Evolutionary conservation across 1,140 invertebrate species (phyloP).

Genomic region (Harlomillsia oculata): DNA sequence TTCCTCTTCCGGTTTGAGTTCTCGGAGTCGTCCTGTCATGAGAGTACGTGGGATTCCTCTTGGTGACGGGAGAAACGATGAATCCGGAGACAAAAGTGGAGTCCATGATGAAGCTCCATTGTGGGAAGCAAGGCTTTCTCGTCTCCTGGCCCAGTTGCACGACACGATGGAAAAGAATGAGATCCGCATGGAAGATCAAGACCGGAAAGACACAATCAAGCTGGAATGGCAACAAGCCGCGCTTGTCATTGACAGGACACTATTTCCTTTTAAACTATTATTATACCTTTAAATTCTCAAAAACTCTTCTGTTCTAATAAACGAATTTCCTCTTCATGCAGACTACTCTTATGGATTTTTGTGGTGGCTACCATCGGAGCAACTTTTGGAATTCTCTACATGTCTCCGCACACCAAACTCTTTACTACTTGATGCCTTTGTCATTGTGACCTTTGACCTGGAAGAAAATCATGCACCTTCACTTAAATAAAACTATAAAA

Average conservation of each 20-base stretch:
- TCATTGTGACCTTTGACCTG: no score
- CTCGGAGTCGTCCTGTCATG: conserved; percentile 26
- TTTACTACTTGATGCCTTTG: conserved; percentile 37
- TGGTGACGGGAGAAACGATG: conserved; percentile 1
- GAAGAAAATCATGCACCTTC: no score
- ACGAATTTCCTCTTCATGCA: conserved; percentile 18
- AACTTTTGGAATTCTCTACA: conserved; percentile 43
- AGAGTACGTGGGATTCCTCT: conserved; percentile 25
- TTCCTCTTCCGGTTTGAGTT: not conserved
- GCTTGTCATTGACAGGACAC: conserved; percentile 47
- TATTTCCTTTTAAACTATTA: not conserved
- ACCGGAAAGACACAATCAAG: conserved; percentile 46
- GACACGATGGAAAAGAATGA: conserved; percentile 51
- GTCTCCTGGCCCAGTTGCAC: conserved; percentile 46
- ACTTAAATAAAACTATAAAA: no score
- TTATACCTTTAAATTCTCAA: not conserved
- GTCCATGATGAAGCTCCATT: not conserved
- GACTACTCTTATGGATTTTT: conserved; percentile 40
- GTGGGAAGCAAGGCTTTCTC: conserved; percentile 46
- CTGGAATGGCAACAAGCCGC: conserved; percentile 54
- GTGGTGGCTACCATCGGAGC: conserved; percentile 40
- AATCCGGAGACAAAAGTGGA: not conserved
- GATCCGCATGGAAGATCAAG: conserved; percentile 47
- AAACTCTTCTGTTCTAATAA: not conserved
- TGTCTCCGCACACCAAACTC: conserved; percentile 42